Evolutionary conservation across 1,140 invertebrate species (phyloP).

Genomic region (Hetaerina americana): DNA sequence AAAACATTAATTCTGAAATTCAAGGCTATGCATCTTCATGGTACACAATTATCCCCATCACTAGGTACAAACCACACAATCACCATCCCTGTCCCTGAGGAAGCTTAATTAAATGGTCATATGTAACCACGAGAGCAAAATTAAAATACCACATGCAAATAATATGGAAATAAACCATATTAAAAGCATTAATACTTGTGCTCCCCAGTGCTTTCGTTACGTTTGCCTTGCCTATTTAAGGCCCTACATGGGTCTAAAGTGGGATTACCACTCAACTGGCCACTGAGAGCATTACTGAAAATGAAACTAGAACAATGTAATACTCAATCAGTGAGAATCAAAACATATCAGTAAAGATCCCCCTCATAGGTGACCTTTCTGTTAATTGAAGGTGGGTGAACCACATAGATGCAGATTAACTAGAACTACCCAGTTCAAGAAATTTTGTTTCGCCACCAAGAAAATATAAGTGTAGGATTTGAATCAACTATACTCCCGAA

Average conservation of each 20-base stretch:
- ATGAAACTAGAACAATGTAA: not conserved
- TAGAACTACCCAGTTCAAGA: slow-evolving; percentile 33
- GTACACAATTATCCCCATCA: no score
- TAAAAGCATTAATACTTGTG: not conserved
- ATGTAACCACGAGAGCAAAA: not conserved
- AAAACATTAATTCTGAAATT: no score
- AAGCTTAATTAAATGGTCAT: not conserved
- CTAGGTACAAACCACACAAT: no score
- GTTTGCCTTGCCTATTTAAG: not conserved
- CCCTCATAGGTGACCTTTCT: not conserved
- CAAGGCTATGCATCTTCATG: no score
- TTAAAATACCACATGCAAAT: not conserved
- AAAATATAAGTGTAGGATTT: slow-evolving; percentile 43
- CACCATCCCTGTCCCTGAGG: not conserved
- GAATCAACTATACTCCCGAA: slow-evolving; percentile 20
- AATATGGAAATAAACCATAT: not conserved
- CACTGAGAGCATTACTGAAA: not conserved
- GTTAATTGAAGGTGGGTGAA: not conserved
- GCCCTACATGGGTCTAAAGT: not conserved
- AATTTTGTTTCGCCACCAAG: slow-evolving; percentile 53
- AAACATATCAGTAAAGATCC: not conserved
- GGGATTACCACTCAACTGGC: not conserved
- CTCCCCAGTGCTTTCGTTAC: not conserved
- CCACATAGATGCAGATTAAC: not conserved
- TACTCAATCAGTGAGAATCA: not conserved